These are phyloP conservation scores for Arothron firmamentum DNA, from an alignment of 2,113 vertebrate genomes.

Conservation along the genomic window DNA sequence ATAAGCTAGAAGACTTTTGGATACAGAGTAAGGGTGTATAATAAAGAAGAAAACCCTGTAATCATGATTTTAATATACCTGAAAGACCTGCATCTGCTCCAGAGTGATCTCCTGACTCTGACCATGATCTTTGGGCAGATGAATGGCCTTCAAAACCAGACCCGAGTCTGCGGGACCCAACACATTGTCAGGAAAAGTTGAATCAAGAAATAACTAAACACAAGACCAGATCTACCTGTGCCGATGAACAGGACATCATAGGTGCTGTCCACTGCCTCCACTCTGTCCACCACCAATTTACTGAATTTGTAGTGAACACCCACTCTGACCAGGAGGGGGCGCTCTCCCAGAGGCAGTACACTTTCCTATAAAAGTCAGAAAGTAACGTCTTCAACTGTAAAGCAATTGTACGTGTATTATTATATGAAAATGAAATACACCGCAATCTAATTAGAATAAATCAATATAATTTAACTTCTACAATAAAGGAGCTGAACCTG, in stretches of 20 bases:
- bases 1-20: too few relatives aligned
- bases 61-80: slow-evolving; percentile 57
- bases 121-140: slow-evolving; percentile 66
- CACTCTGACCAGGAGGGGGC: slow-evolving; percentile 77
- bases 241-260: slow-evolving; percentile 80
- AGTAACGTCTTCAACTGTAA: background rate
- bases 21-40: too few relatives aligned
- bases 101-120: slow-evolving; percentile 74
- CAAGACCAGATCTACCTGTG: slow-evolving; percentile 61
- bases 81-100: slow-evolving; percentile 79
- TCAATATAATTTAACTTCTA: slow-evolving; percentile 14
- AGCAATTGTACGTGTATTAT: background rate
- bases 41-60: background rate
- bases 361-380: slow-evolving; percentile 57
- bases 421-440: slow-evolving; percentile 1
- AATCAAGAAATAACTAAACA: background rate
- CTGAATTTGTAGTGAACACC: slow-evolving; percentile 78
- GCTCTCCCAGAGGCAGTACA: slow-evolving; percentile 73
- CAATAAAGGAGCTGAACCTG: slow-evolving; percentile 53
- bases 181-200: background rate
- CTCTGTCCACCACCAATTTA: slow-evolving; percentile 77
- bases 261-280: slow-evolving; percentile 77
- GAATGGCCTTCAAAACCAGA: slow-evolving; percentile 76
- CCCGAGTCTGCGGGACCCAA: slow-evolving; percentile 69
- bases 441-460: slow-evolving; percentile 7